Evolutionary conservation across 2,888 invertebrate species (phyloP), one percentile per base, ranked within the genome.

Genomic region (Epinotia brunnichana): DNA sequence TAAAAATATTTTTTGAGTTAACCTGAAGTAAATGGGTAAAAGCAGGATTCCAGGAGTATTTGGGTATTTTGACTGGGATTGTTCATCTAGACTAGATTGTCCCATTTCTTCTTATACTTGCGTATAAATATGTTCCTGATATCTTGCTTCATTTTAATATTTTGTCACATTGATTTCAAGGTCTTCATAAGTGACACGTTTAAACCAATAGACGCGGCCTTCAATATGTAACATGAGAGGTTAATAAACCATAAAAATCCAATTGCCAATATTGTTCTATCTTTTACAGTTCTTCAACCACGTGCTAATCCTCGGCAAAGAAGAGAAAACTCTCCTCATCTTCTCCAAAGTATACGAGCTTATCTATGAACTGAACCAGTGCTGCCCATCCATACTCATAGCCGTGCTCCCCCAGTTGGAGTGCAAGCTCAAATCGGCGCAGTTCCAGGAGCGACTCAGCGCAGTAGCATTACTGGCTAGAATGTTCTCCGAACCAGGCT

Each of bases 401-500:
- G 96, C 98, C 5, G 98, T 99, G 21, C 91, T 99, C 75, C 99
- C 99, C 0, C 99, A 99, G 85, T 91, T 99, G 64, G 99, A 99
- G 85, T 98, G 98, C 90, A 99, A 99, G 88, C 90, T 98, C 44
- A 98, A 98, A 90, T 98, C 98, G 64, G 96, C 97, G 15, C 96
- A 97, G 79, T 98, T 98, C 87, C 94, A 95, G 74, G 99, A 99
- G 87, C 93, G 99, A 76, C 94, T 98, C 75, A 94, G 95, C 74
- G 98, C 98, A 0, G 98, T 98, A 2, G 96, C 97, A 0, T 89
- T 99, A 57, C 92, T 99, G 60, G 98, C 99, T 0, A 95, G 98
- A 83, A 99, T 99, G 98, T 99, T 99, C 90, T 98, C 98, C 0
- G 98, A 99, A 85, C 97, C 97, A 76, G 97, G 97, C 74, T 99